These are phyloP conservation scores for Neodiprion pinetum DNA, from an alignment of 1,140 invertebrate genomes.

Conservation along the genomic window DNA sequence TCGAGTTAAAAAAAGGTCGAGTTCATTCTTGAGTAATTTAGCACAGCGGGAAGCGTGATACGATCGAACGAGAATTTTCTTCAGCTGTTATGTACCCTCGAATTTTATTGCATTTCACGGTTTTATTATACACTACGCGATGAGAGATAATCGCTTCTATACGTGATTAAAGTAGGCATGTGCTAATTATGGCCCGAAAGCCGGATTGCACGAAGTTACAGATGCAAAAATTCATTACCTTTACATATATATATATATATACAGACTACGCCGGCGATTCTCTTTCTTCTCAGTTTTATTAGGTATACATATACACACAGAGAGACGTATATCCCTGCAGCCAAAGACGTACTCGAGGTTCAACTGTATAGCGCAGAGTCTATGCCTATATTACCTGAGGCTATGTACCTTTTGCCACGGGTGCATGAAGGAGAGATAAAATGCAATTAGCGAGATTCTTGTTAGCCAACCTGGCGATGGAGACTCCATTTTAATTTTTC, in stretches of 20 bases:
- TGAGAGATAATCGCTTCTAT: too few species aligned
- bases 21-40: too few species aligned
- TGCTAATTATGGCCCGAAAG: too few species aligned
- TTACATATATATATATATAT: background rate
- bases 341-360: background rate
- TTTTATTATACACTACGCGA: too few species aligned
- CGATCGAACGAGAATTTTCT: too few species aligned
- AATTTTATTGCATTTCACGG: too few species aligned
- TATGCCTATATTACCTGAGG: background rate
- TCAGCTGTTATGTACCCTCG: too few species aligned
- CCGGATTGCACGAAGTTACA: background rate
- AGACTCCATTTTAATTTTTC: slow-evolving; percentile 4
- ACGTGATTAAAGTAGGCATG: too few species aligned
- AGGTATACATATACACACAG: background rate
- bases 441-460: slow-evolving; percentile 7
- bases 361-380: background rate
- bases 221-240: background rate
- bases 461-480: background rate
- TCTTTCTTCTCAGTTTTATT: background rate
- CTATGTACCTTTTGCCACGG: background rate
- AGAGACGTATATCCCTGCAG: too few species aligned
- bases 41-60: too few species aligned
- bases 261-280: background rate
- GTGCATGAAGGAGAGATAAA: background rate
- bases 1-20: too few species aligned